A percentile compares a stretch with the other conserved stretches of the same genome.
Conservation (phyloP, 2,888 invertebrate species). For the Heliconius cydno region DNA sequence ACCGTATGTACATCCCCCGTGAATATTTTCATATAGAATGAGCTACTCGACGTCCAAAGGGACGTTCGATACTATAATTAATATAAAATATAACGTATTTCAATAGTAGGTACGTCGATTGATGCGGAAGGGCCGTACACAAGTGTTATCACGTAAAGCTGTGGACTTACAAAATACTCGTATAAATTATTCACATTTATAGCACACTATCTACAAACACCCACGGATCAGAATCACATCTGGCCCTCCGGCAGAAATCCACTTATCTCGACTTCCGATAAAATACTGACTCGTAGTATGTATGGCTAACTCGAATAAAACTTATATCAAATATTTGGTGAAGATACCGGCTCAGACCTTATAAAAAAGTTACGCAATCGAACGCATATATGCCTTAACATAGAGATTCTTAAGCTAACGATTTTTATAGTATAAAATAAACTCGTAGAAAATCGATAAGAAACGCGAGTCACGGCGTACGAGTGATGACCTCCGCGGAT, state of each 20-base stretch:
- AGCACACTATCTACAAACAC: slow-evolving; percentile 83
- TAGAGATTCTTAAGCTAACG: slow-evolving; percentile 71
- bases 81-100: slow-evolving; percentile 73
- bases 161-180: slow-evolving; percentile 83
- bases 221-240: slow-evolving; percentile 71
- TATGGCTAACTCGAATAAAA: slow-evolving; percentile 82
- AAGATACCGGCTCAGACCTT: slow-evolving; percentile 73
- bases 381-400: slow-evolving; percentile 68
- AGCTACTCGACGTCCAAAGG: slow-evolving; percentile 76
- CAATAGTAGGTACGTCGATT: slow-evolving; percentile 57
- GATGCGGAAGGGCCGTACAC: slow-evolving; percentile 75
- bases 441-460: slow-evolving; percentile 77
- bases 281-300: slow-evolving; percentile 83
- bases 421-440: slow-evolving; percentile 70
- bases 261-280: slow-evolving; percentile 74
- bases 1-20: slow-evolving; percentile 76
- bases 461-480: slow-evolving; percentile 57
- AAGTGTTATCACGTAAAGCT: slow-evolving; percentile 81
- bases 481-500: slow-evolving; percentile 20
- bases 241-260: slow-evolving; percentile 76
- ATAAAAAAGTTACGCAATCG: slow-evolving; percentile 73
- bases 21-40: slow-evolving; percentile 70
- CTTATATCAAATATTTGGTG: slow-evolving; percentile 83
- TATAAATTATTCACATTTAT: slow-evolving; percentile 84
- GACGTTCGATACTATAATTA: slow-evolving; percentile 68